Base-by-base conservation (phyloP, 1,140 invertebrate species). In the Limonius californicus region DNA sequence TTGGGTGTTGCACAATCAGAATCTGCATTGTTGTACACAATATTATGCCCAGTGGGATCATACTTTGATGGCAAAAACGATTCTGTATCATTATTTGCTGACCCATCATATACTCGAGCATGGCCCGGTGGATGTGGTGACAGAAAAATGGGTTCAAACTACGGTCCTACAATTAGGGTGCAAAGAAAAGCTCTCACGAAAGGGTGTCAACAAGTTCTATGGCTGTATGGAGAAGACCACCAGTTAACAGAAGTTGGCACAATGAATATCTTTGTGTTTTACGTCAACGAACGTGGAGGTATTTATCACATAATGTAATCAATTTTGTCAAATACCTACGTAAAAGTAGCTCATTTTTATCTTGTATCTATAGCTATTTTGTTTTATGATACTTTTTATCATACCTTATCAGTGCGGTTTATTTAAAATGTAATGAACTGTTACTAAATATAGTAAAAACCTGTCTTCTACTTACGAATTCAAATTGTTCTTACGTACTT, bases 261-360 rank as follows among this genome's bases (percentile, higher is more conserved):
- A 7, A 99, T 99, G 98, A 99, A 99, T 73, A 87, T 99, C 50
- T 98, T 99, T 74, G 83, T 97, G 67, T 87, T 91, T 72, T 90
- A 88, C 74, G 84, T 89, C 59, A 94, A 98, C 75, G 87, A 94
- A 57, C 80, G 92, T 73, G 94, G 94, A 87, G 94, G 96, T 96
- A 81, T 78, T 73, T 70, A 50, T 50, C 35, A 39, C 2, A 39
- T 32, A 11, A 6, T 32, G 4, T 32, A 32, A 32, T 32, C 27
- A 32, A 6, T 32, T 39, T 39, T 39, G 1, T 39, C 2, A 39
- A 27, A 27, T 27, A 9, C 3, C 23, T 4, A 27, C 23, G 9
- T 27, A 4, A 27, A 27, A 27, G n/a, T n/a, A n/a, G n/a, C n/a
- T n/a, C n/a, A 27, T 27, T 27, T 27, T 27, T 27, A 27, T 27